Base-by-base conservation (phyloP, 2,113 vertebrate species). In the Phrynosoma blainvillii region DNA sequence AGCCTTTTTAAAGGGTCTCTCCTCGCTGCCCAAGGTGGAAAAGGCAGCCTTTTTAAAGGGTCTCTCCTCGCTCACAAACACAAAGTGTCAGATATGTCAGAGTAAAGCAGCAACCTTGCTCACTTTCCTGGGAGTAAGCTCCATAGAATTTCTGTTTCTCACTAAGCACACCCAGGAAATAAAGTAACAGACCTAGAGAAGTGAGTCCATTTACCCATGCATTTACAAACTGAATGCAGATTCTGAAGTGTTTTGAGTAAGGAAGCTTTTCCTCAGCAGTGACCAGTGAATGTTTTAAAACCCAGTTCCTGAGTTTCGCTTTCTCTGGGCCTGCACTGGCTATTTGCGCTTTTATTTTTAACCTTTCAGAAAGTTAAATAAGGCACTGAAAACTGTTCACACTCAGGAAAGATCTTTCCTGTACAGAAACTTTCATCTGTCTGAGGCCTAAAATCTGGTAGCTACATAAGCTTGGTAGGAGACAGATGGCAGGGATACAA, bases 1-100 rank as follows among this genome's bases (percentile, higher is more conserved):
- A n/a, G n/a, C n/a, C n/a, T n/a, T n/a, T n/a, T n/a, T n/a, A n/a
- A n/a, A n/a, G n/a, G n/a, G n/a, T n/a, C n/a, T n/a, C n/a, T n/a
- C n/a, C n/a, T n/a, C n/a, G n/a, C n/a, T n/a, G n/a, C n/a, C n/a
- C n/a, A n/a, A n/a, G n/a, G n/a, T n/a, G n/a, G n/a, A n/a, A n/a
- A n/a, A n/a, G n/a, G n/a, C n/a, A n/a, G n/a, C n/a, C n/a, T n/a
- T n/a, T n/a, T n/a, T n/a, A n/a, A n/a, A n/a, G n/a, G n/a, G n/a
- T n/a, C n/a, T n/a, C n/a, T n/a, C n/a, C n/a, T n/a, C n/a, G n/a
- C n/a, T 25, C 86, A 21, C 56, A 82, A 79, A 30, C 89, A 56
- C 30, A 3, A 90, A 86, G 71, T 78, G 87, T 91, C 93, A 88
- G 87, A 13, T 85, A 95, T 93, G 86, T 92, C 94, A 85, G 78